phyloP scores from a whole-genome alignment of 2,113 vertebrate genomes.

The Lepus europaeus region DNA sequence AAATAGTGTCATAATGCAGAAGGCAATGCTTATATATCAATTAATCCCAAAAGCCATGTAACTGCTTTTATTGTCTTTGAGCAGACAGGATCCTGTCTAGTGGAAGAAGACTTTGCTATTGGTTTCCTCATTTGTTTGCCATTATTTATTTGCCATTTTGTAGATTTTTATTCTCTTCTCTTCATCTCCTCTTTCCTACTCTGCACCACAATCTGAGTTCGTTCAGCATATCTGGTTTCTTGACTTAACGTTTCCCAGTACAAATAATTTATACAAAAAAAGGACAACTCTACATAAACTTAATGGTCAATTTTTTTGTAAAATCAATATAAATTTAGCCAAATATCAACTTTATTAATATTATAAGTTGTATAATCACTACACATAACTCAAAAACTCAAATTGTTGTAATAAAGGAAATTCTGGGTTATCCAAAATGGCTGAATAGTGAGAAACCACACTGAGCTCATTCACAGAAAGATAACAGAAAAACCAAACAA shows the following conservation, averaged over 20 bases:
- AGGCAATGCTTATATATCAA: not conserved
- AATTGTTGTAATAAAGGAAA: too few species aligned
- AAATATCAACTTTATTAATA: not conserved
- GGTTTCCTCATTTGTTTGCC: not conserved
- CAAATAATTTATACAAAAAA: not conserved
- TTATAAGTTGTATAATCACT: not conserved
- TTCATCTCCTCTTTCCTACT: not conserved
- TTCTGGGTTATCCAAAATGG: too few species aligned
- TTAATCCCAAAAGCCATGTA: not conserved
- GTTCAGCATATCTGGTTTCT: not conserved
- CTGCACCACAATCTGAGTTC: not conserved
- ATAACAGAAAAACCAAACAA: too few species aligned
- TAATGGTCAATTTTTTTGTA: not conserved
- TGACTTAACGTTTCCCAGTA: not conserved
- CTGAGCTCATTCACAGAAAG: too few species aligned
- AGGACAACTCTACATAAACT: not conserved
- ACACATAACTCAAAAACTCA: too few species aligned
- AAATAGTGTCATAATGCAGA: not conserved
- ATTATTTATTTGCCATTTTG: not conserved
- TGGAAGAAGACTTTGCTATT: not conserved
- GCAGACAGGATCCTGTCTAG: not conserved
- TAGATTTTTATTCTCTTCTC: not conserved
- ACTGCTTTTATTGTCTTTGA: not conserved
- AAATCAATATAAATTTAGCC: not conserved
- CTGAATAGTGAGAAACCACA: too few species aligned